These are phyloP conservation scores for Idris sp. DNA, from an alignment of 1,140 invertebrate species.

Conservation along the genomic window DNA sequence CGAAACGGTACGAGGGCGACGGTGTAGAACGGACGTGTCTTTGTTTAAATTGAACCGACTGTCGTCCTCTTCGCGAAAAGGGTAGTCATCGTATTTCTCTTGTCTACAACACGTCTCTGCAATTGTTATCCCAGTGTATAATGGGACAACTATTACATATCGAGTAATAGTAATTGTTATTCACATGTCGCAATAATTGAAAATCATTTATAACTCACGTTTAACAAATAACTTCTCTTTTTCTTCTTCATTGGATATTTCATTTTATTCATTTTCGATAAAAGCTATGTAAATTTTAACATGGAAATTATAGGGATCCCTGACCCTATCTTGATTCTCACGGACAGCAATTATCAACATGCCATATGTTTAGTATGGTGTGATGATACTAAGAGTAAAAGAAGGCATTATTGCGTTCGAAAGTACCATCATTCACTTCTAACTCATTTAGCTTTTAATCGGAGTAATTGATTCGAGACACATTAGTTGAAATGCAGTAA, in stretches of 20 bases:
- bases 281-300: slow-evolving; percentile 56
- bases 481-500: slow-evolving; percentile 56
- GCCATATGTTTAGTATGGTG: slow-evolving; percentile 36
- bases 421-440: slow-evolving; percentile 56
- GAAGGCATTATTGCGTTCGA: slow-evolving; percentile 35
- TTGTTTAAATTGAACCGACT: slow-evolving; percentile 73
- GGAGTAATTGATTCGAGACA: slow-evolving; percentile 65
- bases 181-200: slow-evolving; percentile 2
- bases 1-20: slow-evolving; percentile 53
- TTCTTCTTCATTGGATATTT: slow-evolving; percentile 33
- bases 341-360: slow-evolving; percentile 43
- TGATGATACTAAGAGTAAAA: slow-evolving; percentile 55
- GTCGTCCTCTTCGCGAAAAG: slow-evolving; percentile 64
- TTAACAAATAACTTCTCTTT: too few species aligned
- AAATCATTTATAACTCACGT: slow-evolving; percentile 8
- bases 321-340: slow-evolving; percentile 45
- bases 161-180: slow-evolving; percentile 44
- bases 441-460: slow-evolving; percentile 64
- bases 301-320: slow-evolving; percentile 45
- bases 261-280: slow-evolving; percentile 55
- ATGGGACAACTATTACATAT: slow-evolving; percentile 50
- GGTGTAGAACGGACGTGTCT: slow-evolving; percentile 67
- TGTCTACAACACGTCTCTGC: slow-evolving; percentile 40
- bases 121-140: slow-evolving; percentile 49
- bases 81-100: slow-evolving; percentile 63